phyloP scores from a whole-genome alignment of 2,113 vertebrate genomes.

The Herpetotheres cachinnans region DNA sequence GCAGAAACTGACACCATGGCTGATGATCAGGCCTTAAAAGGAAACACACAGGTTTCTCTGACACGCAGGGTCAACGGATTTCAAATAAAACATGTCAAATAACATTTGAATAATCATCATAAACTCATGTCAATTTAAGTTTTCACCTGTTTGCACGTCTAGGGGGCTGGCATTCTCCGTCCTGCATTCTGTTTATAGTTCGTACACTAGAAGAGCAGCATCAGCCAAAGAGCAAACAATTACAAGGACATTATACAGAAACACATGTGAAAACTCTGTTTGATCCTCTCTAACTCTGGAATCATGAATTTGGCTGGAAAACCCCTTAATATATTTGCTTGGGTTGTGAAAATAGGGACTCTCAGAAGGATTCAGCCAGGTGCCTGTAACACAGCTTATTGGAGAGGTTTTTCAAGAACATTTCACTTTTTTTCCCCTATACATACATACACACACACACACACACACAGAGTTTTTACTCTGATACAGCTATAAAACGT shows the following conservation, averaged over 20 bases:
- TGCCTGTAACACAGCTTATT: not conserved
- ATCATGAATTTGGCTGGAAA: not conserved
- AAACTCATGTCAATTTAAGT: not conserved
- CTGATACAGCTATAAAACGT: not conserved
- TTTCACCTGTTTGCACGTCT: not conserved
- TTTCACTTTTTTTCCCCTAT: not conserved
- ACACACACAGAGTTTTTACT: not conserved
- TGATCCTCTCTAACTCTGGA: slow-evolving; percentile 1
- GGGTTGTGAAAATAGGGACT: slow-evolving; percentile 16
- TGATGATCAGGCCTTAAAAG: not conserved
- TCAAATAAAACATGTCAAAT: not conserved
- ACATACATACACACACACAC: not conserved
- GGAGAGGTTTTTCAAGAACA: not conserved
- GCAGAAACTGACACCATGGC: not conserved
- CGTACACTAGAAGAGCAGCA: not conserved
- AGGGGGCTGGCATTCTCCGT: not conserved
- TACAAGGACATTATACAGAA: not conserved
- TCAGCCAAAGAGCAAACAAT: not conserved
- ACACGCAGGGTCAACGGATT: not conserved
- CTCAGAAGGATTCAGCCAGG: slow-evolving; percentile 23
- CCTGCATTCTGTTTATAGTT: not conserved
- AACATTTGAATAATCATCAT: not conserved
- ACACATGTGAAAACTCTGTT: slow-evolving; percentile 1
- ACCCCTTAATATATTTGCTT: not conserved
- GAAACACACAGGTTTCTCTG: not conserved